Evolutionary conservation across 1,140 invertebrate species (phyloP).

Genomic region (Sminthurinus signatus): DNA sequence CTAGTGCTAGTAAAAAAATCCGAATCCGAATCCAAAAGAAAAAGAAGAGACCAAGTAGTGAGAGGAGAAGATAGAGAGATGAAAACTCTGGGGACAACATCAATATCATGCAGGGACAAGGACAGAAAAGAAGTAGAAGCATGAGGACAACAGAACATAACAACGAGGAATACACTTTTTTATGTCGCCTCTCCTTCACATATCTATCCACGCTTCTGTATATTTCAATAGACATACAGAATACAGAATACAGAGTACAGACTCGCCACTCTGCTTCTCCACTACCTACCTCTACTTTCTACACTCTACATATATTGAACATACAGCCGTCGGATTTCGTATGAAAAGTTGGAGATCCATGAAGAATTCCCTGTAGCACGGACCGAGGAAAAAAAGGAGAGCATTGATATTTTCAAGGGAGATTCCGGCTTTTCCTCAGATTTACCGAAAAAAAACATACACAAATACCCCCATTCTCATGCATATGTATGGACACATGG

Average conservation of each 20-base stretch:
- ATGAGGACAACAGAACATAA: neutral
- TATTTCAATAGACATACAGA: too few species aligned
- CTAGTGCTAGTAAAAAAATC: neutral
- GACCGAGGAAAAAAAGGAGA: neutral
- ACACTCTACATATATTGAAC: neutral
- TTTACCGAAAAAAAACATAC: conserved; percentile 4
- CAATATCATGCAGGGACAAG: conserved; percentile 19
- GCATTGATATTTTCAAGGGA: conserved; percentile 21
- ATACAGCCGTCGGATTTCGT: neutral
- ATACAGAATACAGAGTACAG: too few species aligned
- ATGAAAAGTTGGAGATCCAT: neutral
- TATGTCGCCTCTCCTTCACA: conserved; percentile 6
- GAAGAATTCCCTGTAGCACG: conserved; percentile 14
- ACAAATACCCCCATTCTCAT: neutral
- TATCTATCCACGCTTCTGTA: too few species aligned
- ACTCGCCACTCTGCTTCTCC: too few species aligned
- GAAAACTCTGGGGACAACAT: conserved; percentile 19
- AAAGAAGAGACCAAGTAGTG: neutral
- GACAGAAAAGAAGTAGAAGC: neutral
- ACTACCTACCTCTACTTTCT: too few species aligned
- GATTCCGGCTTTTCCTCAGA: conserved; percentile 9
- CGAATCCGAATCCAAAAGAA: neutral
- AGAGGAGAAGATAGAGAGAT: neutral
- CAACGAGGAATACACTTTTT: conserved; percentile 15
- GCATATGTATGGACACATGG: neutral